Percentiles rank a stretch among this genome's conserved stretches.
Evolutionary conservation across 2,888 invertebrate species (phyloP).

Genomic region (Pseudococcus jackbeardsleyi): DNA sequence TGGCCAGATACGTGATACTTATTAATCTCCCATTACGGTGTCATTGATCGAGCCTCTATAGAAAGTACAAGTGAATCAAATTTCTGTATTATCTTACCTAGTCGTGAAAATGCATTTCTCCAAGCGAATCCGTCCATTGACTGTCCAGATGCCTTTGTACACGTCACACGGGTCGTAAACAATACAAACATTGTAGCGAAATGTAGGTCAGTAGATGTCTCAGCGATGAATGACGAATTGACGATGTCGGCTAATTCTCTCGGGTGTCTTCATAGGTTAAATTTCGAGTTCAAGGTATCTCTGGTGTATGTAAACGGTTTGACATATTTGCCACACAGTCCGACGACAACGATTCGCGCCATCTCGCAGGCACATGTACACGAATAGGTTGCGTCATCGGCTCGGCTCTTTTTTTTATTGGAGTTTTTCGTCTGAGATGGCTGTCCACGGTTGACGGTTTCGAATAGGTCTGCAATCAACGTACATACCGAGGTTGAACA

Average conservation of each 20-base stretch:
- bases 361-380: background rate
- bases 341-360: background rate
- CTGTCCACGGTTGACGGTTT: background rate
- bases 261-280: conserved; percentile 40
- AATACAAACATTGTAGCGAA: background rate
- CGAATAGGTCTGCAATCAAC: background rate
- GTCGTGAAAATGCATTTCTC: background rate
- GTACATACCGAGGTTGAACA: background rate
- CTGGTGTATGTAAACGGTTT: conserved; percentile 9
- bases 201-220: conserved; percentile 34
- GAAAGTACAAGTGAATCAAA: background rate
- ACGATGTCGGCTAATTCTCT: background rate
- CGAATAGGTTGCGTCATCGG: background rate
- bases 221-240: background rate
- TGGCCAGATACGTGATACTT: background rate
- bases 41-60: background rate
- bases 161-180: background rate
- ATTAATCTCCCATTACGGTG: background rate
- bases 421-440: background rate
- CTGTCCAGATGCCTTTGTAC: background rate
- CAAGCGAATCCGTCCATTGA: background rate
- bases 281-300: conserved; percentile 41
- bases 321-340: conserved; percentile 23
- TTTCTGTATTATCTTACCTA: background rate
- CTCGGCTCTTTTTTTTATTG: background rate